These are phyloP conservation scores for Phylloscopus trochiloides DNA, from an alignment of 2,113 vertebrate species.

Conservation along the genomic window DNA sequence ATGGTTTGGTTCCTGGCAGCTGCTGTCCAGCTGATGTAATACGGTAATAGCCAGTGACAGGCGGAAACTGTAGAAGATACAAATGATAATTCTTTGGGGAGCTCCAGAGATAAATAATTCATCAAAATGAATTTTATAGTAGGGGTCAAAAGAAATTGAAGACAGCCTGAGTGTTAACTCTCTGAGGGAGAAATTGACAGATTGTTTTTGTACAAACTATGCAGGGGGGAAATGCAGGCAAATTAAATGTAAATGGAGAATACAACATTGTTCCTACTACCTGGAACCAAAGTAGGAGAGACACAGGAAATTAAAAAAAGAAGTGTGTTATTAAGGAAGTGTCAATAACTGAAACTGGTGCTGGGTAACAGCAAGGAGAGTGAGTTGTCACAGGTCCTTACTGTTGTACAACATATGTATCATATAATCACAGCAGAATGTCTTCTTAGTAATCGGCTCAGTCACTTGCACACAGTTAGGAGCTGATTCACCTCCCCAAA, in stretches of 20 bases:
- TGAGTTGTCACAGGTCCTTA: neutral
- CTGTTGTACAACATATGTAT: neutral
- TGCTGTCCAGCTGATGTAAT: slow-evolving; percentile 45
- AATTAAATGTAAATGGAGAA: neutral
- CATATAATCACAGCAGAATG: neutral
- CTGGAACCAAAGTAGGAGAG: neutral
- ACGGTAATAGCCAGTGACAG: neutral
- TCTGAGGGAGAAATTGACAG: slow-evolving; percentile 20
- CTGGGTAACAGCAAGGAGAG: neutral
- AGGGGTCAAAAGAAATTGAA: slow-evolving; percentile 60
- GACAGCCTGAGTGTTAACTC: slow-evolving; percentile 20
- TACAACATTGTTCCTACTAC: neutral
- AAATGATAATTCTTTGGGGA: slow-evolving; percentile 57
- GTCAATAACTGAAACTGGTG: neutral
- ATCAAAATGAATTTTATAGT: slow-evolving; percentile 54
- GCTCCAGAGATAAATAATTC: slow-evolving; percentile 52
- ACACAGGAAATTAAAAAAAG: neutral
- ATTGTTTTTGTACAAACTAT: slow-evolving; percentile 24
- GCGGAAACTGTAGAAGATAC: slow-evolving; percentile 32
- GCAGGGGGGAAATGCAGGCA: neutral
- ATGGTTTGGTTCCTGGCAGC: slow-evolving; percentile 8
- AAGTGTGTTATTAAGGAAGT: neutral
- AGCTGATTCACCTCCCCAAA: neutral
- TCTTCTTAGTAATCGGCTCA: neutral
- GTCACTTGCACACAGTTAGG: neutral